These are phyloP conservation scores for Etheostoma cragini DNA, from an alignment of 2,113 vertebrate genomes.

Conservation along the genomic window DNA sequence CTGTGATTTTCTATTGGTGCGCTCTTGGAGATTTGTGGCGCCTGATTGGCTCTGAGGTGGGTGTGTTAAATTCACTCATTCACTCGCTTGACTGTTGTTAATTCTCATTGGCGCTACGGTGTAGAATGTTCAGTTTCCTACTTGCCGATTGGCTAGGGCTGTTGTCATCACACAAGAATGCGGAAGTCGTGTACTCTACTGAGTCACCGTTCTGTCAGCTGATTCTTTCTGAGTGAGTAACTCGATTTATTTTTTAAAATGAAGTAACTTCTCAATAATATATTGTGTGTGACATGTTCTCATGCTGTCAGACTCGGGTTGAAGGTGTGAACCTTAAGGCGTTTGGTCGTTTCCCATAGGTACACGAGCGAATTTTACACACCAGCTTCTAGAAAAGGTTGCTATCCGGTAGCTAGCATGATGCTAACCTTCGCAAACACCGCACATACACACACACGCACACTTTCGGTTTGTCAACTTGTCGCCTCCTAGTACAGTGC, in stretches of 20 bases:
- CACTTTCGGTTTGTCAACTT: slow-evolving; percentile 54
- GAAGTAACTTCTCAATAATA: slow-evolving; percentile 36
- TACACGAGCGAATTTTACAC: slow-evolving; percentile 16
- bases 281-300: slow-evolving; percentile 22
- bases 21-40: not conserved
- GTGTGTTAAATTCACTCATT: slow-evolving; percentile 73
- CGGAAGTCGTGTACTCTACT: slow-evolving; percentile 86
- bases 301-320: not conserved
- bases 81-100: slow-evolving; percentile 28
- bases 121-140: accelerated
- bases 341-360: slow-evolving; percentile 32
- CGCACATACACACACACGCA: slow-evolving; percentile 3
- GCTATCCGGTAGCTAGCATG: slow-evolving; percentile 70
- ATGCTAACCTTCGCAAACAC: slow-evolving; percentile 65
- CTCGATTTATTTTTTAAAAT: slow-evolving; percentile 76
- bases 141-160: slow-evolving; percentile 68
- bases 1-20: slow-evolving; percentile 89
- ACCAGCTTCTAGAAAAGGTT: slow-evolving; percentile 22
- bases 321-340: slow-evolving; percentile 3
- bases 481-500: not conserved
- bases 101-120: slow-evolving; percentile 73
- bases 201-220: slow-evolving; percentile 90
- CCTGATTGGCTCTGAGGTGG: slow-evolving; percentile 80
- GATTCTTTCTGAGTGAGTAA: slow-evolving; percentile 89
- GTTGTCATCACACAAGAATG: slow-evolving; percentile 81